Percentiles rank a stretch among this genome's conserved stretches.
Evolutionary conservation across 2,888 invertebrate genomes (phyloP).

Genomic region (Patella caerulea): DNA sequence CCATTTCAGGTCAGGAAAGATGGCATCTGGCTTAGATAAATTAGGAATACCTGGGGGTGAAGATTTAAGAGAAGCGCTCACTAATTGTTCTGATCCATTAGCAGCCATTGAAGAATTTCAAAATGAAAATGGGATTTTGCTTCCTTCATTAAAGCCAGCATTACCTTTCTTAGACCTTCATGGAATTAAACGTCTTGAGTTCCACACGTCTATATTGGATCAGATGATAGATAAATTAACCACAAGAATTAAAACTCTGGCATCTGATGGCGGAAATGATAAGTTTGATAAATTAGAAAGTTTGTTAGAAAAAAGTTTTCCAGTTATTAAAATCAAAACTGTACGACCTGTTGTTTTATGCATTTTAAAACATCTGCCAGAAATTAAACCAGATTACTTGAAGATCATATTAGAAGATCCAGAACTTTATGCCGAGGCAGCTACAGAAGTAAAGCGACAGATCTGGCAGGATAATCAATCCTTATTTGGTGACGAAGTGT

Average conservation of each 20-base stretch:
- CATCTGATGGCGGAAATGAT: conserved; percentile 58
- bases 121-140: conserved; percentile 75
- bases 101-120: conserved; percentile 99
- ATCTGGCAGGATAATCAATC: conserved; percentile 99
- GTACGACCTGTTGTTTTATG: conserved; percentile 95
- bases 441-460: conserved; percentile 96
- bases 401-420: conserved; percentile 74
- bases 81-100: conserved; percentile 95
- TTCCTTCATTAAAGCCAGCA: conserved; percentile 95
- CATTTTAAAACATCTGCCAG: conserved; percentile 91
- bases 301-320: conserved; percentile 90
- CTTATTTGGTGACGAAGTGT: conserved; percentile 96
- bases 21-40: conserved; percentile 78
- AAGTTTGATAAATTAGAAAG: conserved; percentile 90
- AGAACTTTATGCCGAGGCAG: conserved; percentile 92
- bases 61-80: conserved; percentile 90
- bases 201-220: conserved; percentile 83
- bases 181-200: conserved; percentile 91
- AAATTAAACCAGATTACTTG: conserved; percentile 91
- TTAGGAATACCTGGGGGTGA: conserved; percentile 89
- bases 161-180: conserved; percentile 94
- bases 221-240: conserved; percentile 66
- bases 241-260: conserved; percentile 59
- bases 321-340: conserved; percentile 88
- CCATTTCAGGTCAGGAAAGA: conserved; percentile 21